Evolutionary conservation across 2,888 invertebrate species (phyloP).

Genomic region (Ischnus inquisitorius): DNA sequence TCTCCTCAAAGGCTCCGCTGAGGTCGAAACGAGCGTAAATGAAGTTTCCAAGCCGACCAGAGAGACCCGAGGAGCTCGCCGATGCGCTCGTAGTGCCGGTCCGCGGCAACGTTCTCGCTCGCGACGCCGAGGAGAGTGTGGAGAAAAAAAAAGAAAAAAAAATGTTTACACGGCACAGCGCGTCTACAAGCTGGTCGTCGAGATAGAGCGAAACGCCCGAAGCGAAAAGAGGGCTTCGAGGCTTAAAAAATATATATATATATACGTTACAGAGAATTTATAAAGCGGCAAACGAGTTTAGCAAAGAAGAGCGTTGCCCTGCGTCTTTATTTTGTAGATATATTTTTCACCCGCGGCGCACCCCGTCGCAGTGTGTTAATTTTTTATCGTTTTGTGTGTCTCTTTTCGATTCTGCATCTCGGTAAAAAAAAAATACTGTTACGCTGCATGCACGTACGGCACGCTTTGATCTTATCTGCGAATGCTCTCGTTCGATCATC

Average conservation of each 20-base stretch:
- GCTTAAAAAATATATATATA: slow-evolving; percentile 16
- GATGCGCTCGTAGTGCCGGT: slow-evolving; percentile 25
- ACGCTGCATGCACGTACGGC: too few relatives aligned
- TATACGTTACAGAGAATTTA: slow-evolving; percentile 28
- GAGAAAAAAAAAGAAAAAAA: slow-evolving; percentile 27
- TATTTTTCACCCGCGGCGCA: too few relatives aligned
- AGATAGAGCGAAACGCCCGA: slow-evolving; percentile 18
- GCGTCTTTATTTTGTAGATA: not conserved
- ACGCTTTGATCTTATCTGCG: too few relatives aligned
- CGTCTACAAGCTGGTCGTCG: slow-evolving; percentile 12
- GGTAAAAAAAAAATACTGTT: too few relatives aligned
- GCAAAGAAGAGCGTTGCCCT: slow-evolving; percentile 1
- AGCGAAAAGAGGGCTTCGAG: slow-evolving; percentile 18
- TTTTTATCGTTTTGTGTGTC: too few relatives aligned
- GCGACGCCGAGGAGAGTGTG: slow-evolving; percentile 19
- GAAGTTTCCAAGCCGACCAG: slow-evolving; percentile 46
- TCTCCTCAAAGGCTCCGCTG: slow-evolving; percentile 55
- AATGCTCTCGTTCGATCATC: too few relatives aligned
- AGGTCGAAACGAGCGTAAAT: slow-evolving; percentile 62
- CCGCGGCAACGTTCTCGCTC: not conserved
- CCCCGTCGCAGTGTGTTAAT: too few relatives aligned
- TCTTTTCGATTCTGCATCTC: too few relatives aligned
- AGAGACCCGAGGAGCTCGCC: slow-evolving; percentile 31
- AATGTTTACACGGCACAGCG: slow-evolving; percentile 8
- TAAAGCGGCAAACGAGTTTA: slow-evolving; percentile 41